Evolutionary conservation across 1,140 invertebrate species (phyloP).

Genomic region (Brachystomella parvula): DNA sequence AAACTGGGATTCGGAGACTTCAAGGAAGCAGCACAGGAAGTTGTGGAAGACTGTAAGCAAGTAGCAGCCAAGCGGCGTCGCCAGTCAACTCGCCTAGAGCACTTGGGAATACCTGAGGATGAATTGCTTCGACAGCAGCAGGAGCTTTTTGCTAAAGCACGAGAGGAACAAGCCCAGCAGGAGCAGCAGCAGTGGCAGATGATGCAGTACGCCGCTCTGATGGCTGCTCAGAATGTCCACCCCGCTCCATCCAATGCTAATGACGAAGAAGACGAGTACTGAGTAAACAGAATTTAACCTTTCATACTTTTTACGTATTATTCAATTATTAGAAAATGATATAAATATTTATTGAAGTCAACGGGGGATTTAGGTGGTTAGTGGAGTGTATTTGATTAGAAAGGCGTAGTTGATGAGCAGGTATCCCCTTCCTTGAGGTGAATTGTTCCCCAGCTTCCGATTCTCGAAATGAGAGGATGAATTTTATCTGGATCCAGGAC

Average conservation of each 20-base stretch:
- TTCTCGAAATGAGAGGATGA: constrained; percentile 13
- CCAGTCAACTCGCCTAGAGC: constrained; percentile 88
- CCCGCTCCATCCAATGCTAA: constrained; percentile 5
- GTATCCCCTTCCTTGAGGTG: constrained; percentile 16
- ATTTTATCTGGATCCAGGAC: background rate
- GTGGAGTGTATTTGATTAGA: background rate
- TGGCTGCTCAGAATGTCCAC: constrained; percentile 27
- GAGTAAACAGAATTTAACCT: background rate
- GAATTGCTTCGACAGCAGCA: constrained; percentile 93
- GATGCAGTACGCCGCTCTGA: constrained; percentile 37
- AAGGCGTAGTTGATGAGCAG: constrained; percentile 2
- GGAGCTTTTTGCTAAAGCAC: constrained; percentile 87
- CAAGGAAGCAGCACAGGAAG: constrained; percentile 83
- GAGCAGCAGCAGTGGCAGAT: constrained; percentile 36
- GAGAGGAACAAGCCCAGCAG: constrained; percentile 36
- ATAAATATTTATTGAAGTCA: background rate
- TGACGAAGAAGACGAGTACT: constrained; percentile 35
- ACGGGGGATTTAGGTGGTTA: background rate
- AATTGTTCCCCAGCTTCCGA: constrained; percentile 10
- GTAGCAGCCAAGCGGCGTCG: constrained; percentile 86
- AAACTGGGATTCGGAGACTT: constrained; percentile 89
- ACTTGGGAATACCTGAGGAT: constrained; percentile 95
- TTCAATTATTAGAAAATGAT: background rate
- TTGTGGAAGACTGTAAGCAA: constrained; percentile 90
- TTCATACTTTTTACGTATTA: background rate